phyloP scores from a whole-genome alignment of 2,113 vertebrate species.

The Shinisaurus crocodilurus region DNA sequence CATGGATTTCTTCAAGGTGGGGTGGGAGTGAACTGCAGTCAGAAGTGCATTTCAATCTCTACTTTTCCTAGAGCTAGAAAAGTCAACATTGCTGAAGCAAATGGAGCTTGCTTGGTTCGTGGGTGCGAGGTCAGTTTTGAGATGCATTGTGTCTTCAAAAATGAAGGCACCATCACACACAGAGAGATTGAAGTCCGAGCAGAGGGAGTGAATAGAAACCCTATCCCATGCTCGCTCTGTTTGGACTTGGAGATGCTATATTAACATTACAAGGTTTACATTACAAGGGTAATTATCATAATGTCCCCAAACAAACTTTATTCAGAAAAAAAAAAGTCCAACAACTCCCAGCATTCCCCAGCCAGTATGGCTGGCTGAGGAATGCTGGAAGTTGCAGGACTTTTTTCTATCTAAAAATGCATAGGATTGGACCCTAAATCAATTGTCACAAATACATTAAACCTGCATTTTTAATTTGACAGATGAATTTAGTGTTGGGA shows the following conservation, averaged over 20 bases:
- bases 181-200: not conserved
- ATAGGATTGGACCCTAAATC: not conserved
- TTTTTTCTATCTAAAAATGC: too few species aligned
- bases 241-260: not conserved
- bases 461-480: conserved; percentile 38
- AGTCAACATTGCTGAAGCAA: not conserved
- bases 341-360: too few species aligned
- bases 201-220: conserved; percentile 18
- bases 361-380: too few species aligned
- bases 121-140: not conserved
- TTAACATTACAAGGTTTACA: not conserved
- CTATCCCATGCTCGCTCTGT: conserved; percentile 34
- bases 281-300: conserved; percentile 38
- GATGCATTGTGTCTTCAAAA: not conserved
- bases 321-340: too few species aligned
- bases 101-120: not conserved
- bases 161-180: not conserved
- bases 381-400: too few species aligned
- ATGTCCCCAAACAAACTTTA: conserved; percentile 34
- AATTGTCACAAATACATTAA: conserved; percentile 47
- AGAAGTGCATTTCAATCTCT: not conserved
- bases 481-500: conserved; percentile 5
- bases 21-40: too few species aligned
- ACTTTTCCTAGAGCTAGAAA: not conserved
- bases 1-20: not conserved